Evolutionary conservation across 2,797 vertebrate species (phyloP), one percentile per base, ranked within the genome.

Genomic region (Semaprochilodus insignis): DNA sequence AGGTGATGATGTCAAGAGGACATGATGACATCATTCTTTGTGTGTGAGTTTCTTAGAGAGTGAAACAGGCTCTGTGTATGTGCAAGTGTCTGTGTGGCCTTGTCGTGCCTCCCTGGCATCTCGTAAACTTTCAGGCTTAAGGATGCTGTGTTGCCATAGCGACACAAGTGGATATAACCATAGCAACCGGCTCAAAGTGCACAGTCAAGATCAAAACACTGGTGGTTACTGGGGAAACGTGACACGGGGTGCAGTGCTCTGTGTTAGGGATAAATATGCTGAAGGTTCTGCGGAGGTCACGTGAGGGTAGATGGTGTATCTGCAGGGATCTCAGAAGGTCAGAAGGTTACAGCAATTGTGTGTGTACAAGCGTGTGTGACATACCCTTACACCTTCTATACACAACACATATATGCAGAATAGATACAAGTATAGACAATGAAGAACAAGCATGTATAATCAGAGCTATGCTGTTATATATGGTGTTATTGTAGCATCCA

Each of bases 91-190:
- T 70, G 0, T 36, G 5, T 36, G n/a, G n/a, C 15, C n/a, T 8
- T 36, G 86, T 44, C 40, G 40, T 44, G 40, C 40, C 84, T 88
- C 92, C 90, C 87, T 88, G 76, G 2, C 80, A 89, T 93, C 86
- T 83, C 87, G 48, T 75, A 81, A 94, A 92, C 87, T 93, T 92
- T 90, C 78, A 70, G 59, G 88, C 90, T 89, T 88, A 90, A 90
- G 19, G 90, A 94, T 94, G 91, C 90, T 51, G 82, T 0, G 95
- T 97, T 96, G 93, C 95, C 92, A 96, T 96, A 92, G 96, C 4
- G 67, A 96, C 94, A 81, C 80, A 63, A 69, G 92, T 90, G 87
- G 90, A 91, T 87, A 92, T 92, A 93, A 92, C 95, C 95, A 94
- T 95, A 93, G 95, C 94, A 96, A 96, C 93, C 65, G 15, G 91